phyloP scores from a whole-genome alignment of 2,113 vertebrate genomes.

The Trematomus loennbergii region DNA sequence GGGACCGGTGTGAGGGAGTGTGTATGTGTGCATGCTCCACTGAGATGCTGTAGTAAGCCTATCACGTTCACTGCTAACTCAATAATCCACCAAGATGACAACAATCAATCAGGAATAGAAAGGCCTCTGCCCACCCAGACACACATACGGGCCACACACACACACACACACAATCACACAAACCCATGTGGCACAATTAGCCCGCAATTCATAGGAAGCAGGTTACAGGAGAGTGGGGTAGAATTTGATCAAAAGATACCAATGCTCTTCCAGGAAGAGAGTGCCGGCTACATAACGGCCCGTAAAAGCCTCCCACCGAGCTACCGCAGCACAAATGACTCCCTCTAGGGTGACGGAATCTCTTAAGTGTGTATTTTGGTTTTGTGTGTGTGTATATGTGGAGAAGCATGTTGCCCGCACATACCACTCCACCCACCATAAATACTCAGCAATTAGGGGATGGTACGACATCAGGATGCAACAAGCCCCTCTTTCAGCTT shows the following conservation, averaged over 20 bases:
- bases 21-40: slow-evolving; percentile 16
- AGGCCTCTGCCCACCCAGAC: slow-evolving; percentile 38
- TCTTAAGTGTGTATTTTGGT: slow-evolving; percentile 64
- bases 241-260: slow-evolving; percentile 81
- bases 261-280: slow-evolving; percentile 75
- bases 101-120: slow-evolving; percentile 76
- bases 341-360: slow-evolving; percentile 67
- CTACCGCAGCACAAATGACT: slow-evolving; percentile 68
- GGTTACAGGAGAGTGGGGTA: slow-evolving; percentile 75
- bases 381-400: slow-evolving; percentile 55
- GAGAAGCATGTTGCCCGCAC: slow-evolving; percentile 53
- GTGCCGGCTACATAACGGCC: slow-evolving; percentile 62
- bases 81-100: slow-evolving; percentile 77
- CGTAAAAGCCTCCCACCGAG: slow-evolving; percentile 75
- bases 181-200: slow-evolving; percentile 70
- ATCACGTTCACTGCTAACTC: slow-evolving; percentile 71
- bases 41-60: slow-evolving; percentile 56
- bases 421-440: slow-evolving; percentile 59
- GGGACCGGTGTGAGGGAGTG: slow-evolving; percentile 7
- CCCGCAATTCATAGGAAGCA: slow-evolving; percentile 70
- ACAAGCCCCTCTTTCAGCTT: slow-evolving; percentile 43
- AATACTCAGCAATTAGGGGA: slow-evolving; percentile 62
- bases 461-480: slow-evolving; percentile 55
- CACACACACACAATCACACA: slow-evolving; percentile 41
- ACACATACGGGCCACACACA: slow-evolving; percentile 9